Base-by-base conservation (phyloP, 1,140 invertebrate species). In the Drosophila nikananu region DNA sequence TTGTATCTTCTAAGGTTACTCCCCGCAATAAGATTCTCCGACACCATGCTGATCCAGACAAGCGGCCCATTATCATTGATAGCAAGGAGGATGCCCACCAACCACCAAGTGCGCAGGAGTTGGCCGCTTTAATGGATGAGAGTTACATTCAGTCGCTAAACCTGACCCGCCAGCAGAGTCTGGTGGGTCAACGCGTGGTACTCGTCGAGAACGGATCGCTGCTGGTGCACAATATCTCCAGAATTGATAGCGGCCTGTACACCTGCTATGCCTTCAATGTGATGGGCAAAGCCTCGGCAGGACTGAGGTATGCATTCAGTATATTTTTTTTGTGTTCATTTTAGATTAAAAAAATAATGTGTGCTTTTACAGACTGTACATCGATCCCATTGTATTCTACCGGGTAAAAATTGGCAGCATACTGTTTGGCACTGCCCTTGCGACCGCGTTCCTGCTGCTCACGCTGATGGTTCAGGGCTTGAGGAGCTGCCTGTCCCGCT, bases 221-320 rank as follows among this genome's bases (percentile, higher is more conserved):
- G 17, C 94, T 94, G 76, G 96, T 97, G 37, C 93, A 94, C 30
- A 94, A 95, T 59, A 93, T 97, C 21, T 92, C 95, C 1, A 94
- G 97, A 64, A 94, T 95, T 65, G 97, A 98, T 93, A 96, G 96
- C 76, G 98, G 98, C n/a, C 94, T 95, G 42, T 99, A 98, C 93
- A 95, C 95, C 42, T 99, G 98, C 91, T 96, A 96, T 83, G 97
- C 97, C 17, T 95, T 96, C 64, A 98, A 98, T 93, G 95, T 97
- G 13, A 94, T 96, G 54, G 96, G 96, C 37, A 98, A 97, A 91
- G 93, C 95, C 5, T 97, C 96, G 8, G 94, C 95, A 10, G 95
- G 95, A 83, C 95, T 97, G 23, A 75, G 92, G 92, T 93, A 61
- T n/a, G 58, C 0, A 2, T 23, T 23, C 4, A 35, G 0, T 17